Evolutionary conservation across 2,797 vertebrate species (phyloP).

Genomic region (Peromyscus nudipes): DNA sequence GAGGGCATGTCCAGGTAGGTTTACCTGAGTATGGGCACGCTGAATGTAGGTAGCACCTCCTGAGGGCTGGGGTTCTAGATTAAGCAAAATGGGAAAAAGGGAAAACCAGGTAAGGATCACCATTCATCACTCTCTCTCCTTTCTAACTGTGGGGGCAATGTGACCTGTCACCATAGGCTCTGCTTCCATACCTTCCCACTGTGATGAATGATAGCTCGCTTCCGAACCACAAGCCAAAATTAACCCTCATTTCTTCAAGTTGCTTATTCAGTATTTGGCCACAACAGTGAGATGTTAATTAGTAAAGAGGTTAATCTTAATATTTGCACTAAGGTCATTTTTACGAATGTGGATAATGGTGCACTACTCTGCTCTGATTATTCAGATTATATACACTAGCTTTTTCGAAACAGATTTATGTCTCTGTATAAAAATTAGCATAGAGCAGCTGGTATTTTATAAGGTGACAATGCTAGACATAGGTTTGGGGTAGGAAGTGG

Average conservation of each 20-base stretch:
- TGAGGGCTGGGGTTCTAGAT: neutral
- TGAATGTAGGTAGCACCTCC: neutral
- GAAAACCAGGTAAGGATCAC: neutral
- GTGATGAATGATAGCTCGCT: rapidly evolving
- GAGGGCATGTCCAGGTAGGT: neutral
- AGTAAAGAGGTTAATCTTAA: neutral
- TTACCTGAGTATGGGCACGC: neutral
- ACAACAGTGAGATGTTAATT: neutral
- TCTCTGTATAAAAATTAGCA: constrained; percentile 78
- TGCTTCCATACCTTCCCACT: neutral
- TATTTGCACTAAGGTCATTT: constrained; percentile 1
- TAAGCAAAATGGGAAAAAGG: neutral
- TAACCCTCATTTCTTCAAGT: neutral
- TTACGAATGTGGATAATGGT: constrained; percentile 19
- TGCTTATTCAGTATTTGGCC: neutral
- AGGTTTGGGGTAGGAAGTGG: constrained; percentile 77
- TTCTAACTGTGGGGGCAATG: too few relatives aligned
- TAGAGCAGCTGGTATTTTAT: constrained; percentile 83
- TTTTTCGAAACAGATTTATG: constrained; percentile 77
- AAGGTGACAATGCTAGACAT: constrained; percentile 76
- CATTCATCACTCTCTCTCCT: too few relatives aligned
- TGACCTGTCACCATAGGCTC: neutral
- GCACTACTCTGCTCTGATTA: constrained; percentile 61
- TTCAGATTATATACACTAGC: constrained; percentile 70
- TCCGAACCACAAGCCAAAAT: neutral